These are phyloP conservation scores for Zonitis immaculata DNA, from an alignment of 2,888 invertebrate species.

Conservation along the genomic window DNA sequence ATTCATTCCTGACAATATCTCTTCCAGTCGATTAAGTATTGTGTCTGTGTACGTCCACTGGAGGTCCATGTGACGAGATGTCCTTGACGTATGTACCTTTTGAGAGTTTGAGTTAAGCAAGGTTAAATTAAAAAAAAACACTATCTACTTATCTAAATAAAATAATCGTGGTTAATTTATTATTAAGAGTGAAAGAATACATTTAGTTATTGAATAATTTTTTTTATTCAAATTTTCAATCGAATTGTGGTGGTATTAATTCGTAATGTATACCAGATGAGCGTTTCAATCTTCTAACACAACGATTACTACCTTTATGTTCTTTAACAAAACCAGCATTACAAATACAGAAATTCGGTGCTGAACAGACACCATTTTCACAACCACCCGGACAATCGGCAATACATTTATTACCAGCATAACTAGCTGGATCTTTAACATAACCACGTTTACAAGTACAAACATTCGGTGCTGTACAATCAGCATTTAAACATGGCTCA, in stretches of 20 bases:
- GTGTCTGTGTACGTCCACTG: too few species aligned
- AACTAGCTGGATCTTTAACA: conserved; percentile 38
- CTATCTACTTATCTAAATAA: too few species aligned
- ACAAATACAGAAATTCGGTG: conserved; percentile 71
- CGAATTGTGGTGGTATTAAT: conserved; percentile 36
- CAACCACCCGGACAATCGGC: conserved; percentile 66
- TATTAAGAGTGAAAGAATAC: neutral
- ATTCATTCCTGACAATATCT: too few species aligned
- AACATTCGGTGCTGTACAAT: conserved; percentile 45
- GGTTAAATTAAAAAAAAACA: too few species aligned
- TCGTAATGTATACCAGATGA: conserved; percentile 38
- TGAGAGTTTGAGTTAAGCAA: too few species aligned
- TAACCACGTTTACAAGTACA: conserved; percentile 49
- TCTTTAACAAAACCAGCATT: conserved; percentile 64
- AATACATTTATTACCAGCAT: conserved; percentile 47
- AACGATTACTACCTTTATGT: conserved; percentile 60
- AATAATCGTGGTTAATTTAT: too few species aligned
- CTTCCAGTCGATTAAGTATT: too few species aligned
- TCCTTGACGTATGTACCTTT: too few species aligned
- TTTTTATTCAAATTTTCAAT: too few species aligned
- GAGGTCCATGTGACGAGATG: too few species aligned
- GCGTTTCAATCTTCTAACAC: conserved; percentile 53
- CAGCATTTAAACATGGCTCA: conserved; percentile 54
- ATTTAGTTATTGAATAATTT: neutral
- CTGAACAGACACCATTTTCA: conserved; percentile 66